Conservation (phyloP, 2,888 invertebrate species). For the Agrotis exclamationis region DNA sequence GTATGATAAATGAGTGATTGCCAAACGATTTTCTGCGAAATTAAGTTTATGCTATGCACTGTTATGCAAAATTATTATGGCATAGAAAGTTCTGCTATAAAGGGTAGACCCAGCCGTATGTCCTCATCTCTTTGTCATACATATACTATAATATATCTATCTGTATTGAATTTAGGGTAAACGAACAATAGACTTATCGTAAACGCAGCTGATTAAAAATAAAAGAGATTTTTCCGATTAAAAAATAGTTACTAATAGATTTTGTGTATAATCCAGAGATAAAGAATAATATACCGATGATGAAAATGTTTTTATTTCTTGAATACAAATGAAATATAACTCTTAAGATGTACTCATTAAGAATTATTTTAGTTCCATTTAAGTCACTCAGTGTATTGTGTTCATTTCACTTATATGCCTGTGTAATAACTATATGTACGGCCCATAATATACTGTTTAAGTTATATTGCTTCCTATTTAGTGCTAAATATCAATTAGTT, state of each 20-base stretch:
- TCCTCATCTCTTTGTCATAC: constrained; percentile 30
- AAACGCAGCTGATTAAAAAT: constrained; percentile 59
- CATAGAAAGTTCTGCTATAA: too few relatives aligned
- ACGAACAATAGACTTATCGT: constrained; percentile 57
- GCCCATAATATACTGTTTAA: constrained; percentile 66
- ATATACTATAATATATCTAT: constrained; percentile 9
- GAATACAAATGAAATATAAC: constrained; percentile 45
- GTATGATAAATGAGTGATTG: too few relatives aligned
- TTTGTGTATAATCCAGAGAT: constrained; percentile 39
- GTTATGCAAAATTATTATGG: too few relatives aligned
- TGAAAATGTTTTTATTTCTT: constrained; percentile 39
- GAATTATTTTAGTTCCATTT: constrained; percentile 39
- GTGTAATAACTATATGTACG: constrained; percentile 44
- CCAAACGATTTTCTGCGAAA: too few relatives aligned
- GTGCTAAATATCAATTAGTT: constrained; percentile 73
- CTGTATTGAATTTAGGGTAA: constrained; percentile 44
- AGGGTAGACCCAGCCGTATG: background rate
- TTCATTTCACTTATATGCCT: constrained; percentile 26
- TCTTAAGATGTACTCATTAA: constrained; percentile 44
- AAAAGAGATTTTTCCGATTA: constrained; percentile 49
- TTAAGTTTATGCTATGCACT: too few relatives aligned
- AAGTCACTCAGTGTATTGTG: constrained; percentile 45
- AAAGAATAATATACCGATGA: constrained; percentile 31
- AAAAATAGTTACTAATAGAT: constrained; percentile 29
- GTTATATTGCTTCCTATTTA: constrained; percentile 79